Evolutionary conservation across 2,797 vertebrate species (phyloP).

Genomic region (Cossypha polioptera): DNA sequence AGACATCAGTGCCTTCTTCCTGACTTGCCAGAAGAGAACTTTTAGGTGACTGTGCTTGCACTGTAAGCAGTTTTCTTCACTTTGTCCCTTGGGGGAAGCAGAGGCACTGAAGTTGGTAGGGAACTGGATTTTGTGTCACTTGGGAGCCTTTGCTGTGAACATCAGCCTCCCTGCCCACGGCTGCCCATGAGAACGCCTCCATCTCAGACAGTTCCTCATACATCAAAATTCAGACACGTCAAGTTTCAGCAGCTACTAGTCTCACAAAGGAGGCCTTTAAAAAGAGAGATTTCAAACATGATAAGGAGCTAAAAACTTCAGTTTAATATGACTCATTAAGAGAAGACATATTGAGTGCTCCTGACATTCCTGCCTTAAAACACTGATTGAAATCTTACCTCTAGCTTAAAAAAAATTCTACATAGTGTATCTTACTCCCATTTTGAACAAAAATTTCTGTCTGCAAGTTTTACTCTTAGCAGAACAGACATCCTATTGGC

Average conservation of each 20-base stretch:
- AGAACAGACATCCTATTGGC: not conserved
- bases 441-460: not conserved
- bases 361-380: not conserved
- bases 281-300: not conserved
- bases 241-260: not conserved
- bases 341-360: not conserved
- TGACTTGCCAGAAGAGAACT: constrained; percentile 10
- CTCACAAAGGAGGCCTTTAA: not conserved
- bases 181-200: not conserved
- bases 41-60: not conserved
- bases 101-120: not conserved
- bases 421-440: not conserved
- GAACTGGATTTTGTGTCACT: not conserved
- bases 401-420: not conserved
- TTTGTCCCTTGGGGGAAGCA: not conserved
- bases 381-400: not conserved
- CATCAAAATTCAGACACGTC: not conserved
- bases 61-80: not conserved
- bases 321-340: not conserved
- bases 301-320: not conserved
- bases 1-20: not conserved
- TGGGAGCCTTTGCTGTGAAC: not conserved
- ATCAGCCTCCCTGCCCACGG: not conserved
- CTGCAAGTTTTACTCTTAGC: not conserved
- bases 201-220: not conserved